A percentile compares a stretch with the other conserved stretches of the same genome.
These are phyloP conservation scores for Phalacrocorax aristotelis DNA, from an alignment of 2,113 vertebrate genomes.

Conservation along the genomic window DNA sequence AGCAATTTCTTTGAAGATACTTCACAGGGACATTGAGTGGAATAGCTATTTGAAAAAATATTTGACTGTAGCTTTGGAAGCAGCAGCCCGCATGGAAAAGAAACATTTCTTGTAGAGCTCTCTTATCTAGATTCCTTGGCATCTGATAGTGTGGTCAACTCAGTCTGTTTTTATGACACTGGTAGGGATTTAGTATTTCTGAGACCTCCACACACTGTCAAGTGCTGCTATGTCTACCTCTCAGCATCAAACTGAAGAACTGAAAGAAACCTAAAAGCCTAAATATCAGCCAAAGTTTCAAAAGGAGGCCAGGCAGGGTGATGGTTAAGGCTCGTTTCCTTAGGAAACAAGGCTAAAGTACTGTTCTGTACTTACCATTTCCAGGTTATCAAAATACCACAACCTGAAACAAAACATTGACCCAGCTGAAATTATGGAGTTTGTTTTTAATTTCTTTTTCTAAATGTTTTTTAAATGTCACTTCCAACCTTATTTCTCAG, in stretches of 20 bases:
- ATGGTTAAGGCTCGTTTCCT: not conserved
- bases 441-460: not conserved
- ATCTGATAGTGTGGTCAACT: not conserved
- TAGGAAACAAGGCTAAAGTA: not conserved
- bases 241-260: not conserved
- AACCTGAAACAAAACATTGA: not conserved
- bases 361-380: not conserved
- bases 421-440: not conserved
- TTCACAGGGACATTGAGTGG: not conserved
- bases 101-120: not conserved
- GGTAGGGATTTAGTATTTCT: not conserved
- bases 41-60: not conserved
- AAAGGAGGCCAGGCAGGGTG: not conserved
- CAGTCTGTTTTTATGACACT: not conserved
- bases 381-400: not conserved
- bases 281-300: not conserved
- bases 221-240: not conserved
- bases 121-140: not conserved
- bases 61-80: not conserved
- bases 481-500: not conserved
- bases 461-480: not conserved
- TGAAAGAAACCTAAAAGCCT: not conserved
- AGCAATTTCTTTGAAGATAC: not conserved
- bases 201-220: not conserved
- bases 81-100: not conserved